phyloP scores from a whole-genome alignment of 2,113 vertebrate species.

The Mormoops blainvillei region DNA sequence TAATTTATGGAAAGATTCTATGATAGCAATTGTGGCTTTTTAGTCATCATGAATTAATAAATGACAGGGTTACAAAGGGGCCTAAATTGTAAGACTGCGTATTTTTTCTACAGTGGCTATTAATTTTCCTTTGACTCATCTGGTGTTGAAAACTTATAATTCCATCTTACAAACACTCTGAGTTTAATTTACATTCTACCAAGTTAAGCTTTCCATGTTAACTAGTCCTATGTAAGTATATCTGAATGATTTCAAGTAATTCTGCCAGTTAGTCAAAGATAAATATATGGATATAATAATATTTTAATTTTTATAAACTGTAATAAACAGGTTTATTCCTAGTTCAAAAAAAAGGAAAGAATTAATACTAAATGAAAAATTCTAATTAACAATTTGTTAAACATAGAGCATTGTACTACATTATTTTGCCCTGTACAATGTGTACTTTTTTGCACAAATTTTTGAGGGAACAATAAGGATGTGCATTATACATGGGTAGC shows the following conservation, averaged over 20 bases:
- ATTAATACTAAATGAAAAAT: not conserved
- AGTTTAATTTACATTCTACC: not conserved
- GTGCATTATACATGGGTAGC: too few species aligned
- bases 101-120: not conserved
- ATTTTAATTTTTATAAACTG: not conserved
- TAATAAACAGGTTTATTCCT: not conserved
- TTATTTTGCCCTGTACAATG: too few species aligned
- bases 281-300: not conserved
- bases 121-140: conserved; percentile 13
- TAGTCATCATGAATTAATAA: not conserved
- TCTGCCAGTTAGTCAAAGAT: not conserved
- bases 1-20: not conserved
- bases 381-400: not conserved
- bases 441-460: too few species aligned
- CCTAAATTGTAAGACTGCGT: not conserved
- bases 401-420: not conserved
- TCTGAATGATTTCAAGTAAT: not conserved
- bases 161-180: not conserved
- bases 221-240: not conserved
- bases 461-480: too few species aligned
- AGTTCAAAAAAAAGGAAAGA: not conserved
- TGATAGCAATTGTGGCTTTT: not conserved
- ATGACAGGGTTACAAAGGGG: not conserved
- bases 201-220: not conserved
- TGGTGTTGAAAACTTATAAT: not conserved